Percentiles rank a stretch among this genome's conserved stretches.
These are phyloP conservation scores for Drosophila bunnanda DNA, from an alignment of 2,888 invertebrate genomes.

Conservation along the genomic window DNA sequence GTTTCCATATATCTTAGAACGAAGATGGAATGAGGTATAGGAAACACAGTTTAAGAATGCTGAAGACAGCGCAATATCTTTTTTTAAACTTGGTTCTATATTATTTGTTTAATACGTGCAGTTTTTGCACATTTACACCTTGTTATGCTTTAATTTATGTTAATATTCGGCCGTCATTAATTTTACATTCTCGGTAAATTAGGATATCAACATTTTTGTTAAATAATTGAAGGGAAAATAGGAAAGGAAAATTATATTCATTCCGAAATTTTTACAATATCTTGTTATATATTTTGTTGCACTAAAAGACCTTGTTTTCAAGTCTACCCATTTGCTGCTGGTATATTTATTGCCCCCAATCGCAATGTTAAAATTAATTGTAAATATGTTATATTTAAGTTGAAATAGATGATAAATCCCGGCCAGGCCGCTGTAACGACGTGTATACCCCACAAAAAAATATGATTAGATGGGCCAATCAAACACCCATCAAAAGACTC, in stretches of 20 bases:
- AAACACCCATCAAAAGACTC: constrained; percentile 45
- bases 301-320: constrained; percentile 13
- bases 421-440: constrained; percentile 68
- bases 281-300: constrained; percentile 4
- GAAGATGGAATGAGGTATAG: background rate
- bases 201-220: background rate
- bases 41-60: background rate
- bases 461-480: constrained; percentile 31
- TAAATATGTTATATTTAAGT: constrained; percentile 68
- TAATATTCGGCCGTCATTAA: background rate
- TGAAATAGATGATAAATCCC: constrained; percentile 55
- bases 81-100: background rate
- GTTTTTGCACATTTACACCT: background rate
- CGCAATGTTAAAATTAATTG: constrained; percentile 63
- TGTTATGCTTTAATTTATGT: background rate
- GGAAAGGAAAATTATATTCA: background rate
- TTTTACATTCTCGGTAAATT: background rate
- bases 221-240: background rate
- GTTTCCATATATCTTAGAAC: background rate
- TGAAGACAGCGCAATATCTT: constrained; percentile 12
- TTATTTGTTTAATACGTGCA: background rate
- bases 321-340: constrained; percentile 31
- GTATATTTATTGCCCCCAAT: constrained; percentile 22
- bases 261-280: constrained; percentile 10
- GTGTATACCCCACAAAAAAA: constrained; percentile 27